Conservation (phyloP, 2,888 invertebrate species). For the Adineta ricciae region DNA sequence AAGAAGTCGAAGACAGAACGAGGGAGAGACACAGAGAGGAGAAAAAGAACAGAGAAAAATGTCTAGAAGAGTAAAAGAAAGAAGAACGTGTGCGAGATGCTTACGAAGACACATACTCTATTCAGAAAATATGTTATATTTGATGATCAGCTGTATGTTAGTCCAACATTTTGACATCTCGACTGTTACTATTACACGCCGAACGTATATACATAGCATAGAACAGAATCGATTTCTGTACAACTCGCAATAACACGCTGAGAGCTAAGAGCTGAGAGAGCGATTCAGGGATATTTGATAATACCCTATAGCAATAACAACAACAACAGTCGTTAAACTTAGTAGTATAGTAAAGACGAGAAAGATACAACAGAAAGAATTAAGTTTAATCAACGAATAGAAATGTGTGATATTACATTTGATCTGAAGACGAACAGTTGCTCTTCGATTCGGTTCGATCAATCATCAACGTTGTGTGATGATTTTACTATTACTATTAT, state of each 20-base stretch:
- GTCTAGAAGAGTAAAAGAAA: background rate
- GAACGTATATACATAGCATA: background rate
- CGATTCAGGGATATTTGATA: background rate
- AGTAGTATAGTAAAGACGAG: too few species aligned
- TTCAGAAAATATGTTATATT: background rate
- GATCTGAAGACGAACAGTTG: background rate
- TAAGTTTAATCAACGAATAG: background rate
- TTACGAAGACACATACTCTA: background rate
- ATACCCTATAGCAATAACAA: background rate
- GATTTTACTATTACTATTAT: background rate
- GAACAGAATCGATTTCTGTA: background rate
- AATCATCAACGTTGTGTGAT: background rate
- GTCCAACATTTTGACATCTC: background rate
- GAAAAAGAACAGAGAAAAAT: background rate
- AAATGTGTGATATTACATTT: background rate
- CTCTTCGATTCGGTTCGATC: background rate
- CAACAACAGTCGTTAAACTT: too few species aligned
- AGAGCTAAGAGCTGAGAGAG: too few species aligned
- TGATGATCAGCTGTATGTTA: background rate
- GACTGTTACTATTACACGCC: background rate
- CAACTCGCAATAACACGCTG: too few species aligned
- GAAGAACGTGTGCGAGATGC: background rate
- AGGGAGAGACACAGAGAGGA: background rate
- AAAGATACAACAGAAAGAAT: background rate
- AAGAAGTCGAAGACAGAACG: background rate